Evolutionary conservation across 2,797 vertebrate genomes (phyloP).

Genomic region (Rhadinocentrus ornatus): DNA sequence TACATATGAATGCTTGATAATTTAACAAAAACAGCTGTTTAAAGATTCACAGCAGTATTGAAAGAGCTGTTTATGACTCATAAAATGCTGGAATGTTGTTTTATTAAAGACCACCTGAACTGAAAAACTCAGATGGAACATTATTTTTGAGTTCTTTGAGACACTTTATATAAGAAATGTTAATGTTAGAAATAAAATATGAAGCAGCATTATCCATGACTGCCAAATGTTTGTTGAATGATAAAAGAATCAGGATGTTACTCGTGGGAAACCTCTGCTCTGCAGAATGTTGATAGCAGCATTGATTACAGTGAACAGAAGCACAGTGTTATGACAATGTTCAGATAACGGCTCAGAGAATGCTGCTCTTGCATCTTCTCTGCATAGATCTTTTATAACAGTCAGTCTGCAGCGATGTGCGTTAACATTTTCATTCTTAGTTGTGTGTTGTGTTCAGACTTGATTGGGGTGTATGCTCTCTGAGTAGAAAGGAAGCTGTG

Average conservation of each 20-base stretch:
- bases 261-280: slow-evolving; percentile 28
- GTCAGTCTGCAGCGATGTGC: slow-evolving; percentile 9
- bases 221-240: slow-evolving; percentile 12
- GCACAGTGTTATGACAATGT: slow-evolving; percentile 35
- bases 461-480: slow-evolving; percentile 15
- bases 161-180: not conserved
- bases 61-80: slow-evolving; percentile 37
- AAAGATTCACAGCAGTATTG: slow-evolving; percentile 17
- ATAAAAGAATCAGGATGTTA: slow-evolving; percentile 35
- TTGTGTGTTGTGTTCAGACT: slow-evolving; percentile 8
- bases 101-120: slow-evolving; percentile 21
- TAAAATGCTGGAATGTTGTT: slow-evolving; percentile 27
- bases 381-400: slow-evolving; percentile 34
- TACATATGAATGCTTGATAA: too few species aligned
- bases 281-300: slow-evolving; percentile 44
- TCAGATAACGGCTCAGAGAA: slow-evolving; percentile 38
- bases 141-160: slow-evolving; percentile 11
- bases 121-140: not conserved
- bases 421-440: slow-evolving; percentile 27
- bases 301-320: slow-evolving; percentile 46
- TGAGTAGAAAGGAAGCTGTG: not conserved
- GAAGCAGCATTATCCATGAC: slow-evolving; percentile 6
- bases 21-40: too few species aligned
- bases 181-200: slow-evolving; percentile 4
- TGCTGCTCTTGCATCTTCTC: slow-evolving; percentile 49